phyloP scores from a whole-genome alignment of 2,113 vertebrate genomes.

The Acrocephalus kingi region DNA sequence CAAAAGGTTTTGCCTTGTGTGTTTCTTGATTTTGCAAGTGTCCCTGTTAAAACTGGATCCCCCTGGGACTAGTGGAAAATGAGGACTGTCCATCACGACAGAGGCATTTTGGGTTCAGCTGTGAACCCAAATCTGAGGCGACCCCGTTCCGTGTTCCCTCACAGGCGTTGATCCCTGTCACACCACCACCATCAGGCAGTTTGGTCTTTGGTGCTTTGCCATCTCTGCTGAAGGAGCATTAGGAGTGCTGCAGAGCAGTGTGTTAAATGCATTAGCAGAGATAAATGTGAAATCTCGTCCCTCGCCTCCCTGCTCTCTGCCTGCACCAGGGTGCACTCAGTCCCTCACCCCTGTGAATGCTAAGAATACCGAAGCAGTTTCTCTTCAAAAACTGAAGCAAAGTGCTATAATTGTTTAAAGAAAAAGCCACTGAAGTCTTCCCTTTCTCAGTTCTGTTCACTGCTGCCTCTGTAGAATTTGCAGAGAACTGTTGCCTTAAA shows the following conservation, averaged over 20 bases:
- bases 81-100: background rate
- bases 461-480: background rate
- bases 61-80: background rate
- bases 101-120: background rate
- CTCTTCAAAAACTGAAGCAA: background rate
- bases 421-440: background rate
- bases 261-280: background rate
- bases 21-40: background rate
- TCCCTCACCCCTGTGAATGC: background rate
- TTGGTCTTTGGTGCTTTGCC: background rate
- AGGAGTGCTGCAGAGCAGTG: background rate
- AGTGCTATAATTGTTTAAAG: background rate
- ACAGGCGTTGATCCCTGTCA: background rate
- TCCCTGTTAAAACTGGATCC: background rate
- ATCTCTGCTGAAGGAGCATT: background rate
- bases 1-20: background rate
- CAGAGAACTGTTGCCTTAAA: background rate
- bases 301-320: background rate
- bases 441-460: background rate
- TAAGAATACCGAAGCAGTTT: background rate
- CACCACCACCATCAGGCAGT: background rate
- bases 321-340: background rate
- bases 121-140: background rate
- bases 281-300: background rate
- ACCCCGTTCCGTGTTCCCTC: rapidly evolving